A percentile compares a stretch with the other conserved stretches of the same genome.
Evolutionary conservation across 2,113 vertebrate species (phyloP).

Genomic region (Tenrec ecaudatus): DNA sequence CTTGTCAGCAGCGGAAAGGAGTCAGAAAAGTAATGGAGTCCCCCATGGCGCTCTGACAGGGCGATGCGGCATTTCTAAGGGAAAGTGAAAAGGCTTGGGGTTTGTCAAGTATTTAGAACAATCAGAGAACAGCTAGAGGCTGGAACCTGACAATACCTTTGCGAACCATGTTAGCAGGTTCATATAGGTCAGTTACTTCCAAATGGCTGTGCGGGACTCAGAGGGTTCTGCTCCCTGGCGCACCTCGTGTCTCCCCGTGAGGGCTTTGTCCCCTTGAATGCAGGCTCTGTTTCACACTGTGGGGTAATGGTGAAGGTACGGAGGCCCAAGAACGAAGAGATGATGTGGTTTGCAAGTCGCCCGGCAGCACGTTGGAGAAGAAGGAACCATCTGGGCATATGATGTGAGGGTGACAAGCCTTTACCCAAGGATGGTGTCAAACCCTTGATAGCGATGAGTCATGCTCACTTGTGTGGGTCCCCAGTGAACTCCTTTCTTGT

Average conservation of each 20-base stretch:
- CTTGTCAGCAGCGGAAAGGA: conserved; percentile 92
- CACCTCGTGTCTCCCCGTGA: conserved; percentile 78
- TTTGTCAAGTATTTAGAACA: conserved; percentile 96
- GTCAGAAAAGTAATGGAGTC: conserved; percentile 95
- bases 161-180: conserved; percentile 89
- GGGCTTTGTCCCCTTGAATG: conserved; percentile 81
- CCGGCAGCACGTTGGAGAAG: conserved; percentile 75
- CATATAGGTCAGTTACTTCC: conserved; percentile 89
- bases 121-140: conserved; percentile 94
- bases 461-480: not conserved
- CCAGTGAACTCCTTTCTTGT: conserved; percentile 40
- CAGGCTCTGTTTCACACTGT: conserved; percentile 86
- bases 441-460: conserved; percentile 62
- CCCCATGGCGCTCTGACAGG: conserved; percentile 96
- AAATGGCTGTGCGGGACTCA: conserved; percentile 86
- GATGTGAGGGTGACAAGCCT: conserved; percentile 54
- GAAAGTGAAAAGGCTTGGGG: conserved; percentile 93
- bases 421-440: conserved; percentile 70
- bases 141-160: conserved; percentile 90
- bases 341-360: conserved; percentile 69
- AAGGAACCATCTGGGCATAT: conserved; percentile 76
- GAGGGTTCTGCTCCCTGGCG: conserved; percentile 86
- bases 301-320: conserved; percentile 82
- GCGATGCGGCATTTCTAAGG: conserved; percentile 93
- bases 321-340: conserved; percentile 73